Evolutionary conservation across 2,797 vertebrate species (phyloP).

Genomic region (Catharus ustulatus): DNA sequence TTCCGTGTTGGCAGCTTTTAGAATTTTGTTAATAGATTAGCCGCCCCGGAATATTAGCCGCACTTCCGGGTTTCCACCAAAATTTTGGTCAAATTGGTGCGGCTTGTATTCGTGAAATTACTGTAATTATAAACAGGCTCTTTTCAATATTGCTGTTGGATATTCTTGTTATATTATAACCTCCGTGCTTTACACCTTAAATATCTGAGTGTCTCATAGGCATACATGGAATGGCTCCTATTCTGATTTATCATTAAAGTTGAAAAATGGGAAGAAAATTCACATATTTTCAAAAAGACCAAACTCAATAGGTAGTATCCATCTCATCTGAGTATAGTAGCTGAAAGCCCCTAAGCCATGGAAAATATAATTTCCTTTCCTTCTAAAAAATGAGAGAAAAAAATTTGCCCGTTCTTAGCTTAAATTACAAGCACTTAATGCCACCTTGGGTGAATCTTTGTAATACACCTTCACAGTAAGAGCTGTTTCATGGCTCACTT

Average conservation of each 20-base stretch:
- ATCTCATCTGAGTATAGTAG: background rate
- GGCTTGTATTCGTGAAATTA: too few relatives aligned
- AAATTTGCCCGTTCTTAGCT: background rate
- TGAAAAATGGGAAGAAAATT: background rate
- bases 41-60: too few relatives aligned
- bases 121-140: background rate
- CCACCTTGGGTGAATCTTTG: background rate
- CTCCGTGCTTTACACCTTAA: background rate
- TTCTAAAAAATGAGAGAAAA: background rate
- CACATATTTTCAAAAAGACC: background rate
- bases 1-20: too few relatives aligned
- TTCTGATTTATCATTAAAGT: background rate
- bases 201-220: background rate
- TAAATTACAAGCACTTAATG: background rate
- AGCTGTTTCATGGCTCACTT: background rate
- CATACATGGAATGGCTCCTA: background rate
- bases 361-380: background rate
- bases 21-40: too few relatives aligned
- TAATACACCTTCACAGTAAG: background rate
- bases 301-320: background rate
- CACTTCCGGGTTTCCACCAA: too few relatives aligned
- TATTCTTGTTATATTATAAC: background rate
- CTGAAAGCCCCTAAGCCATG: background rate
- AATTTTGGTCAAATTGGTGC: too few relatives aligned
- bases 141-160: background rate